Evolutionary conservation across 2,888 invertebrate species (phyloP), one percentile per base, ranked within the genome.

Genomic region (Parapristionchus giblindavisi): DNA sequence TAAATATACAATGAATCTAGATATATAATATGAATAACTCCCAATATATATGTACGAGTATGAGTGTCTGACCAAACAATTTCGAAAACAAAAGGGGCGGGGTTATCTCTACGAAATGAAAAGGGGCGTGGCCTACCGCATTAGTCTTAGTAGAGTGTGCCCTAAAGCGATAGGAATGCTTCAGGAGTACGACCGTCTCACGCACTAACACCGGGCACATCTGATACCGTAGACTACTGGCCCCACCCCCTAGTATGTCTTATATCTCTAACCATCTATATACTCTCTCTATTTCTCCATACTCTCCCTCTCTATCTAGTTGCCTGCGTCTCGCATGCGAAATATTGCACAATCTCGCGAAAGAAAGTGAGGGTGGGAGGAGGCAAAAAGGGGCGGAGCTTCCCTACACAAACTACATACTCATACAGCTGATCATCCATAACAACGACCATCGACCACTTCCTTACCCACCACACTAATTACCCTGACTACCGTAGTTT

Each of bases 341-440:
- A 65, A 65, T 40, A 65, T 65, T 65, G 63, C 63, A 65, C 63
- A 65, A 65, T 43, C 63, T 24, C 63, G 36, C 63, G 43, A 43
- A 43, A 43, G 8, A 43, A 17, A 8, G 43, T 14, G 36, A 36
- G 32, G 24, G 54, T 14, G 36, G 34, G 60, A 60, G 36, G 21
- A 29, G 8, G 14, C 58, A 32, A 2, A 2, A 24, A 32, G 40
- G 63, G 63, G 63, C 63, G 63, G 63, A 40, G 63, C 27, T 32
- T 40, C 6, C 21, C 6, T 3, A 29, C 60, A 60, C 60, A 17
- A 36, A n/a, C 6, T n/a, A 24, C 24, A 27, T 56, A 29, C 2
- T 29, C 29, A 32, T 11, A 14, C 56, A 56, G 56, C 27, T 56
- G 29, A 27, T 27, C 56, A 52, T 52, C 52, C 5, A 24, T 21